Conservation (phyloP, 1,140 invertebrate species). For the Zaprionus nigranus region DNA sequence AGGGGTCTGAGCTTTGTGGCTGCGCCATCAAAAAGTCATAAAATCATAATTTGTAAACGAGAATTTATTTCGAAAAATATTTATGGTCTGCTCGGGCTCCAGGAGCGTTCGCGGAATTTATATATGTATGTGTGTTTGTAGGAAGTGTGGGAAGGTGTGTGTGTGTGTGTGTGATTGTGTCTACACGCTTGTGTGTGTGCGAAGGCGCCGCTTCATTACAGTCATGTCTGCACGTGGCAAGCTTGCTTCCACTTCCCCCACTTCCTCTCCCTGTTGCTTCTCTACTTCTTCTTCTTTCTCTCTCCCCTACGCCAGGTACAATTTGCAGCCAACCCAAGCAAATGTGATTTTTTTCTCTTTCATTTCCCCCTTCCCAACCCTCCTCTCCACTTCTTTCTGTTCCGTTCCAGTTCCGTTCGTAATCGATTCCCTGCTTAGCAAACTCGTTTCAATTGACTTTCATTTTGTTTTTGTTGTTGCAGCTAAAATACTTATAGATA, state of each 20-base stretch:
- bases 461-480: conserved; percentile 16
- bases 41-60: conserved; percentile 82
- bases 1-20: conserved; percentile 57
- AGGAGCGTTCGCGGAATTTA: conserved; percentile 60
- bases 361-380: not conserved
- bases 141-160: not conserved
- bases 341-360: conserved; percentile 37
- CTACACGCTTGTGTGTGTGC: not conserved
- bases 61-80: conserved; percentile 82
- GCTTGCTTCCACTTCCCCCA: conserved; percentile 35
- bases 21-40: conserved; percentile 79
- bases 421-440: conserved; percentile 38
- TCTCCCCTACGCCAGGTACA: conserved; percentile 7
- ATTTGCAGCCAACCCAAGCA: conserved; percentile 46
- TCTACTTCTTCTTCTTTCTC: not conserved
- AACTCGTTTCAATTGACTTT: conserved; percentile 50
- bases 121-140: conserved; percentile 3
- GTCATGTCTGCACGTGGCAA: conserved; percentile 42
- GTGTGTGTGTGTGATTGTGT: not conserved
- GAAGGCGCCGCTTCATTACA: conserved; percentile 62
- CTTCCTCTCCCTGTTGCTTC: conserved; percentile 17
- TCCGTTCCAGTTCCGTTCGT: conserved; percentile 24
- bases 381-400: not conserved
- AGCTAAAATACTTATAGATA: conserved; percentile 1
- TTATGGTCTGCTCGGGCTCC: conserved; percentile 63